Percentiles rank a stretch among this genome's conserved stretches.
phyloP scores from a whole-genome alignment of 2,888 invertebrate genomes.

The Teleiodes luculella region DNA sequence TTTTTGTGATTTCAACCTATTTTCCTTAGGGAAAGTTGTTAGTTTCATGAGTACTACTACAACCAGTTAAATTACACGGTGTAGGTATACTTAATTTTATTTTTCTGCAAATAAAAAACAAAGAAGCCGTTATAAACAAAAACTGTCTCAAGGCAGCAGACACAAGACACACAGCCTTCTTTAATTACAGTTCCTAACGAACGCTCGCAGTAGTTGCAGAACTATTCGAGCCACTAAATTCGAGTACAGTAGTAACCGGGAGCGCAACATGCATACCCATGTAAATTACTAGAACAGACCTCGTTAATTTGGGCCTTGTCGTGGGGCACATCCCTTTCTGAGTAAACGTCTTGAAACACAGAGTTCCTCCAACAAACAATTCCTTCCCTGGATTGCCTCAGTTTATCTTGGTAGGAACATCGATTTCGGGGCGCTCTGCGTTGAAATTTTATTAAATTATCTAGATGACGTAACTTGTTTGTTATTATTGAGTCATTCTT shows the following conservation, averaged over 20 bases:
- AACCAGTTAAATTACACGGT: no score
- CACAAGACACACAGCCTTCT: constrained; percentile 37
- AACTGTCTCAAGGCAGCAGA: constrained; percentile 1
- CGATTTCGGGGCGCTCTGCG: background rate
- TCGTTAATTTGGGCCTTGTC: constrained; percentile 73
- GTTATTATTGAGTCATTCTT: no score
- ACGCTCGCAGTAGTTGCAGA: constrained; percentile 47
- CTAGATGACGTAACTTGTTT: no score
- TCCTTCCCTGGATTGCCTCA: constrained; percentile 46
- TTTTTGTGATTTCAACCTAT: no score
- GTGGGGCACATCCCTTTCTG: constrained; percentile 71
- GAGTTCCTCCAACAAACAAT: constrained; percentile 44
- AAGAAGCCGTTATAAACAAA: background rate
- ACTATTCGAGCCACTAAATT: constrained; percentile 71
- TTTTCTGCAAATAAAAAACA: background rate
- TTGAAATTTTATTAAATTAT: no score
- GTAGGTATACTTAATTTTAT: no score
- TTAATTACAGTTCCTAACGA: constrained; percentile 60
- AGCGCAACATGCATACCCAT: constrained; percentile 72
- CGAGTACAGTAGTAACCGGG: constrained; percentile 52
- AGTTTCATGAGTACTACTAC: no score
- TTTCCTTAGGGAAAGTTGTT: no score
- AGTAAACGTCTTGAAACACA: constrained; percentile 39
- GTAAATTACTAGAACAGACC: constrained; percentile 62
- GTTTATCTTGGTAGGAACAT: constrained; percentile 51